Evolutionary conservation across 2,113 vertebrate species (phyloP).

Genomic region (Oceanodroma tethys): DNA sequence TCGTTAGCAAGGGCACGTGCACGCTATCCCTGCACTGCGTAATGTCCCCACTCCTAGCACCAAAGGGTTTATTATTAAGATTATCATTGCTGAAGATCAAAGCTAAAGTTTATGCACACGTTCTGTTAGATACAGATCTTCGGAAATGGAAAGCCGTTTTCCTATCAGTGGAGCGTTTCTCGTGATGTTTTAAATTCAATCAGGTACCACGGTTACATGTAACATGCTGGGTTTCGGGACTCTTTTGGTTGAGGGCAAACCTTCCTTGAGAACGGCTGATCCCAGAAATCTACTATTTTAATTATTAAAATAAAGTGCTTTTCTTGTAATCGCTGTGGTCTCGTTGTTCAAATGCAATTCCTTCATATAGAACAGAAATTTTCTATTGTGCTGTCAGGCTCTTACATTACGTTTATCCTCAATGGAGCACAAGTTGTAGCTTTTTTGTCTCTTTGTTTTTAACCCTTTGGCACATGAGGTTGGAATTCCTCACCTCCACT

Average conservation of each 20-base stretch:
- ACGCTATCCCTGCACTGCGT: not conserved
- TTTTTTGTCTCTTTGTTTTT: not conserved
- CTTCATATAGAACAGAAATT: constrained; percentile 20
- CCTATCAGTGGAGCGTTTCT: not conserved
- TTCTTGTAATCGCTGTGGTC: constrained; percentile 42
- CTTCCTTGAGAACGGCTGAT: not conserved
- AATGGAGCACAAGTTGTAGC: constrained; percentile 9
- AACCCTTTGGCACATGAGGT: constrained; percentile 48
- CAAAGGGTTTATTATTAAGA: constrained; percentile 75
- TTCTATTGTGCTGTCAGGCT: not conserved
- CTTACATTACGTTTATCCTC: not conserved
- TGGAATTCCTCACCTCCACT: constrained; percentile 32
- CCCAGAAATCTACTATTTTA: constrained; percentile 18
- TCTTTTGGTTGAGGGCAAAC: constrained; percentile 24
- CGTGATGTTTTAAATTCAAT: constrained; percentile 44
- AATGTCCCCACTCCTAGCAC: constrained; percentile 73
- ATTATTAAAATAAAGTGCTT: constrained; percentile 53
- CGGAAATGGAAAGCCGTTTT: constrained; percentile 16
- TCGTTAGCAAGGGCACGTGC: not conserved
- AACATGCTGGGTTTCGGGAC: not conserved
- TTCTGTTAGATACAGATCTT: constrained; percentile 54
- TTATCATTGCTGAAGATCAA: constrained; percentile 69
- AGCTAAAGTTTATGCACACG: constrained; percentile 66
- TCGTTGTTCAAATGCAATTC: constrained; percentile 20
- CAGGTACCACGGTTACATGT: constrained; percentile 52